These are phyloP conservation scores for Pteronotus mesoamericanus DNA, from an alignment of 2,797 vertebrate genomes.

Conservation along the genomic window DNA sequence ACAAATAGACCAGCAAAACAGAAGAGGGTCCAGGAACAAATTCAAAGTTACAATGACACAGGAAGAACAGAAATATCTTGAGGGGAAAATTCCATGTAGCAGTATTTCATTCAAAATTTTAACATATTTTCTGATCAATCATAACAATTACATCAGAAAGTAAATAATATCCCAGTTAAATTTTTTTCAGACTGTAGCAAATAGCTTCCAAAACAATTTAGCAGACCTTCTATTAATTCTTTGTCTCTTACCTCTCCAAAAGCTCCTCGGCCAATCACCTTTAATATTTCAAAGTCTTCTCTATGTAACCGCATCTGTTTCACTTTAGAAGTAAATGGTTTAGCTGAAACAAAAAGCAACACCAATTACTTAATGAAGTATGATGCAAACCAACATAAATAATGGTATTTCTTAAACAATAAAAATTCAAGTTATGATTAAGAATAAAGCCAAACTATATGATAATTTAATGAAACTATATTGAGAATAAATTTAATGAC, in stretches of 20 bases:
- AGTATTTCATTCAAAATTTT: slow-evolving; percentile 19
- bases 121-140: slow-evolving; percentile 28
- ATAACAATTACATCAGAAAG: background rate
- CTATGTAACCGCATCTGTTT: slow-evolving; percentile 98
- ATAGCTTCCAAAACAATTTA: slow-evolving; percentile 13
- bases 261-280: slow-evolving; percentile 98
- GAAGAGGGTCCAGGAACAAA: background rate
- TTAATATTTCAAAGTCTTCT: slow-evolving; percentile 99
- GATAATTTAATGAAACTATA: slow-evolving; percentile 3
- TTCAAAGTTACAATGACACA: background rate
- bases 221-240: background rate
- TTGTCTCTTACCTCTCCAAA: slow-evolving; percentile 93
- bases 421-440: slow-evolving; percentile 53
- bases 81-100: background rate
- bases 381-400: slow-evolving; percentile 15
- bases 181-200: background rate
- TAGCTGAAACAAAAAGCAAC: slow-evolving; percentile 85
- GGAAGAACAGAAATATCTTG: background rate
- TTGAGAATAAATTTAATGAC: slow-evolving; percentile 23
- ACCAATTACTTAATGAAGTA: slow-evolving; percentile 58
- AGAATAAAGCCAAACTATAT: slow-evolving; percentile 7
- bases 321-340: slow-evolving; percentile 96
- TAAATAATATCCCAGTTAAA: slow-evolving; percentile 17
- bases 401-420: slow-evolving; percentile 15
- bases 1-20: background rate